Evolutionary conservation across 2,797 vertebrate species (phyloP), one percentile per base, ranked within the genome.

Genomic region (Brachyalestes nurse): DNA sequence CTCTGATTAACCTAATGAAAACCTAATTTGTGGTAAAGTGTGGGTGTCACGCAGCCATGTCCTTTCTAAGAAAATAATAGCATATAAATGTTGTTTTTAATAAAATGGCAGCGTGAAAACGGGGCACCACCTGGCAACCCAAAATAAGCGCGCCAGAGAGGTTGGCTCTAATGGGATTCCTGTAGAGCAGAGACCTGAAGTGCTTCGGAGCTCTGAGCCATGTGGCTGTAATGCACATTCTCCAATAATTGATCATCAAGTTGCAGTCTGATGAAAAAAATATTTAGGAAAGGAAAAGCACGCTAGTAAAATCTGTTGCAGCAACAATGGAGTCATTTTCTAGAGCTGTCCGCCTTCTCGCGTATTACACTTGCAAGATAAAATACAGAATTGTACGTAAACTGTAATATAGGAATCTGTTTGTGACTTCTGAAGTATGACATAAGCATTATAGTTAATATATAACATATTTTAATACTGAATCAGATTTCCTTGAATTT

Each of bases 101-200:
- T n/a, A 13, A 1, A 19, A 1, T 7, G 13, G 6, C 0, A 8
- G 23, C 0, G 0, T 8, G 2, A 57, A 38, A 13, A 2, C 5
- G 10, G 4, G 16, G 4, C 19, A 51, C 64, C n/a, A 34, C 71
- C 49, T 86, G 85, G 86, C 86, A 88, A 87, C 88, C 85, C 40
- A 58, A 49, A 80, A 82, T 86, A 75, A 83, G 84, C 88, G 85
- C 86, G 87, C 85, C 74, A 86, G 69, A 82, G 21, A n/a, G 45
- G 4, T 34, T 67, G 58, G 51, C 62, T 66, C 55, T 62, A 77
- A 76, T 53, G 66, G 70, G 55, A 79, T 75, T 83, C 81, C 81
- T 75, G 34, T 55, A 61, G 45, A 69, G 67, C 45, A 4, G 1
- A 5, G 42, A 10, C 8, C 16, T 51, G n/a, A 47, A 16, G 14